phyloP scores from a whole-genome alignment of 2,888 invertebrate species.

The Acleris literana region DNA sequence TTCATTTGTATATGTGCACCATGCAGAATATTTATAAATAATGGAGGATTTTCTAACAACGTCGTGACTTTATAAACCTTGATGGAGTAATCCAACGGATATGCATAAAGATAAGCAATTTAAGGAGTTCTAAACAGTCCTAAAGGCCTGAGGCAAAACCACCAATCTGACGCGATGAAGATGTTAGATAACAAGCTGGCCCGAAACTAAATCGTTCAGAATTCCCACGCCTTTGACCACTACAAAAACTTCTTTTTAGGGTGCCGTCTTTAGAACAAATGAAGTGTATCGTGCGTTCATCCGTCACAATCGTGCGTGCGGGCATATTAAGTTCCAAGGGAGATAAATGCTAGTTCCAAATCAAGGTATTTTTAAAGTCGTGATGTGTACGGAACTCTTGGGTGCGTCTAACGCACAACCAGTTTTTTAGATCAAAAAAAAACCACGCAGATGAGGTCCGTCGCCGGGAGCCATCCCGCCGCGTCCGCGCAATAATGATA shows the following conservation, averaged over 20 bases:
- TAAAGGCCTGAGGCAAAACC: constrained; percentile 29
- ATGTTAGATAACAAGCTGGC: constrained; percentile 60
- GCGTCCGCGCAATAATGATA: constrained; percentile 71
- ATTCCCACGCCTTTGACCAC: constrained; percentile 64
- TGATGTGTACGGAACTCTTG: constrained; percentile 26
- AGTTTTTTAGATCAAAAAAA: constrained; percentile 47
- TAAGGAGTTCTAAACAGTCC: constrained; percentile 10
- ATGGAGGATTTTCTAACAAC: too few relatives aligned
- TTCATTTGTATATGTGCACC: too few relatives aligned
- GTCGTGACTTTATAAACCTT: neutral
- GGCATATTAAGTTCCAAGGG: constrained; percentile 4
- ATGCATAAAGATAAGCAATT: constrained; percentile 7
- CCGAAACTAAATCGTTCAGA: constrained; percentile 52
- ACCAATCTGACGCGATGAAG: constrained; percentile 54
- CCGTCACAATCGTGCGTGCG: constrained; percentile 19
- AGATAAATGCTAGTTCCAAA: constrained; percentile 8
- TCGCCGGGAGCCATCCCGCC: constrained; percentile 69
- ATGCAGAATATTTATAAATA: too few relatives aligned
- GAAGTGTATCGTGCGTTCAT: constrained; percentile 27
- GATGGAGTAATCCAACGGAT: constrained; percentile 3
- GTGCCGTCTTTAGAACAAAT: constrained; percentile 22
- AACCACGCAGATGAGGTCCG: constrained; percentile 53
- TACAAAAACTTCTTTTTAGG: constrained; percentile 51
- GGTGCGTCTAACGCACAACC: constrained; percentile 21
- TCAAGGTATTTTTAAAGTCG: constrained; percentile 16